phyloP scores from a whole-genome alignment of 2,113 vertebrate genomes.

The Telmatochromis sp. region DNA sequence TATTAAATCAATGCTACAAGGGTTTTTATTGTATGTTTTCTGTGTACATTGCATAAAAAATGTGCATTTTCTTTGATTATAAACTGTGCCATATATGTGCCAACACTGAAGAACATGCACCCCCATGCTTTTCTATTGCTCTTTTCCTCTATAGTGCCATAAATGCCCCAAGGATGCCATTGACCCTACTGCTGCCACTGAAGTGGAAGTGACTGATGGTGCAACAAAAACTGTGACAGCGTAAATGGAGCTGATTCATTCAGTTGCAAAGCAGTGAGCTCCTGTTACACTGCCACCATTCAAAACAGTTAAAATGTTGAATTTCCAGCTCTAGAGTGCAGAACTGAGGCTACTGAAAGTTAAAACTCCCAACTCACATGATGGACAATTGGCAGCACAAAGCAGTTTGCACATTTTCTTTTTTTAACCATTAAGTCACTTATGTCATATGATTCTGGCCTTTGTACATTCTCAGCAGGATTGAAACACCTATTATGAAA shows the following conservation, averaged over 20 bases:
- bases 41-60: background rate
- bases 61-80: background rate
- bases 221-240: constrained; percentile 32
- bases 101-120: background rate
- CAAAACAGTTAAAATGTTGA: background rate
- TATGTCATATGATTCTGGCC: background rate
- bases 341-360: background rate
- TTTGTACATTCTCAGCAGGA: background rate
- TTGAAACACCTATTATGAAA: background rate
- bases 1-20: constrained; percentile 8
- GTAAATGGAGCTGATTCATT: constrained; percentile 35
- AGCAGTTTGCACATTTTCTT: background rate
- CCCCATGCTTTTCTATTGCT: background rate
- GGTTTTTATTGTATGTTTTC: background rate
- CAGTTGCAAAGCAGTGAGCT: constrained; percentile 1
- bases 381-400: background rate
- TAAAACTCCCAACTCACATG: background rate
- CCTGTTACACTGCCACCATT: background rate
- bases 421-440: background rate
- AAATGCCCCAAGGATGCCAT: constrained; percentile 32
- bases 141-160: background rate
- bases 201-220: constrained; percentile 51
- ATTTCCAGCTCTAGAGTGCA: background rate
- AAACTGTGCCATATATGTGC: background rate
- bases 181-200: constrained; percentile 31